Conservation (phyloP, 2,113 vertebrate species). For the Eonycteris spelaea region DNA sequence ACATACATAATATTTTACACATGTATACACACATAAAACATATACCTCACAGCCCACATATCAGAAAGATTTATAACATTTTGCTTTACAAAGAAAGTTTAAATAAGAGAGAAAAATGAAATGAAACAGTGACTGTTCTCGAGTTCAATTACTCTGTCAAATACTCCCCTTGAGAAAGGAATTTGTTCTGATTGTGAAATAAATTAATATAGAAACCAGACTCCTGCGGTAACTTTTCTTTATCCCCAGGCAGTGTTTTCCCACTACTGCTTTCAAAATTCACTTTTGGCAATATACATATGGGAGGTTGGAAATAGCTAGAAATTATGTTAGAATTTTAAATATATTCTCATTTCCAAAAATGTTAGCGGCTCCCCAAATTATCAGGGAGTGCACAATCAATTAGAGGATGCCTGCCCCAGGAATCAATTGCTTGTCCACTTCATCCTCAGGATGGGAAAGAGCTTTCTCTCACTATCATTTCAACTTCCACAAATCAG, state of each 20-base stretch:
- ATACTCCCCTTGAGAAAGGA: slow-evolving; percentile 69
- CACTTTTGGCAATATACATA: slow-evolving; percentile 72
- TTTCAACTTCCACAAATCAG: background rate
- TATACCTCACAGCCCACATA: background rate
- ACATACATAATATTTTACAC: background rate
- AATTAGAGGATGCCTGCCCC: slow-evolving; percentile 25
- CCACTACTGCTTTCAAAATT: slow-evolving; percentile 72
- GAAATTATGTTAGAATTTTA: slow-evolving; percentile 75
- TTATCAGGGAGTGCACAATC: slow-evolving; percentile 57
- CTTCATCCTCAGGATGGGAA: background rate
- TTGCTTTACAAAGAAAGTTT: slow-evolving; percentile 71
- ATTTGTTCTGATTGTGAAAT: slow-evolving; percentile 74
- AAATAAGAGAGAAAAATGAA: slow-evolving; percentile 63
- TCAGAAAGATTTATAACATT: slow-evolving; percentile 61
- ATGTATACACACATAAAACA: background rate
- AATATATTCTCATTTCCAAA: slow-evolving; percentile 73
- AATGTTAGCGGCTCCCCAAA: slow-evolving; percentile 67
- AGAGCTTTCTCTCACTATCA: background rate
- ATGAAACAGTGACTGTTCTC: slow-evolving; percentile 62
- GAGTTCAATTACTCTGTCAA: slow-evolving; percentile 69
- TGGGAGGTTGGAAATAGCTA: slow-evolving; percentile 74
- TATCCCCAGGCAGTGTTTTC: slow-evolving; percentile 74
- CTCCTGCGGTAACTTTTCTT: slow-evolving; percentile 66
- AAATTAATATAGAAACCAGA: slow-evolving; percentile 75
- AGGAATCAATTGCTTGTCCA: slow-evolving; percentile 49